These are phyloP conservation scores for Neomonachus schauinslandi DNA, from an alignment of 2,113 vertebrate species.

Conservation along the genomic window DNA sequence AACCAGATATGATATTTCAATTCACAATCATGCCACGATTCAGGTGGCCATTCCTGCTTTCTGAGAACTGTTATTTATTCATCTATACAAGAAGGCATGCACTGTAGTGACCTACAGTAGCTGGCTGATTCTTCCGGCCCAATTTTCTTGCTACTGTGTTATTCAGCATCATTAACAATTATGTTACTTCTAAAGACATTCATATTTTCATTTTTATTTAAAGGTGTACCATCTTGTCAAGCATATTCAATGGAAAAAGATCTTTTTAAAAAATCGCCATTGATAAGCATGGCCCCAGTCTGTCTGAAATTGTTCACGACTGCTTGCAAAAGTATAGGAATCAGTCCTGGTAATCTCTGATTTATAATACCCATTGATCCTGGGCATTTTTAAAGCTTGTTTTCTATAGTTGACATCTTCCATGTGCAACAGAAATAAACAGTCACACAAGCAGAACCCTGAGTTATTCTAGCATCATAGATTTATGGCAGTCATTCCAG, in stretches of 20 bases:
- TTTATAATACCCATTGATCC: neutral
- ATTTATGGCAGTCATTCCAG: neutral
- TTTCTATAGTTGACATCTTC: neutral
- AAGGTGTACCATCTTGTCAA: neutral
- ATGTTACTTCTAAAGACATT: conserved; percentile 20
- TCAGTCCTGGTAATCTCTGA: neutral
- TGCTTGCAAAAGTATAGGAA: neutral
- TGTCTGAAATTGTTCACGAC: neutral
- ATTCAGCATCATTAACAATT: conserved; percentile 18
- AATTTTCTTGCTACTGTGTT: neutral
- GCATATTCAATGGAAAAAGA: neutral
- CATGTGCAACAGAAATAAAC: neutral
- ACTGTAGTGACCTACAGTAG: neutral
- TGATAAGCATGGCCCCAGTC: neutral
- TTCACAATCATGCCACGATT: neutral
- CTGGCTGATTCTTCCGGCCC: neutral
- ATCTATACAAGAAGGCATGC: neutral
- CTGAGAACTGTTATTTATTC: neutral
- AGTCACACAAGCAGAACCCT: neutral
- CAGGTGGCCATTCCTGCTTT: neutral
- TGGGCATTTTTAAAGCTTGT: neutral
- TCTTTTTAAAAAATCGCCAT: neutral
- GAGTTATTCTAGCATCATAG: neutral
- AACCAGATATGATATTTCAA: conserved; percentile 64
- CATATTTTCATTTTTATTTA: conserved; percentile 9